Evolutionary conservation across 2,797 vertebrate genomes (phyloP).

Genomic region (Acropternis orthonyx): DNA sequence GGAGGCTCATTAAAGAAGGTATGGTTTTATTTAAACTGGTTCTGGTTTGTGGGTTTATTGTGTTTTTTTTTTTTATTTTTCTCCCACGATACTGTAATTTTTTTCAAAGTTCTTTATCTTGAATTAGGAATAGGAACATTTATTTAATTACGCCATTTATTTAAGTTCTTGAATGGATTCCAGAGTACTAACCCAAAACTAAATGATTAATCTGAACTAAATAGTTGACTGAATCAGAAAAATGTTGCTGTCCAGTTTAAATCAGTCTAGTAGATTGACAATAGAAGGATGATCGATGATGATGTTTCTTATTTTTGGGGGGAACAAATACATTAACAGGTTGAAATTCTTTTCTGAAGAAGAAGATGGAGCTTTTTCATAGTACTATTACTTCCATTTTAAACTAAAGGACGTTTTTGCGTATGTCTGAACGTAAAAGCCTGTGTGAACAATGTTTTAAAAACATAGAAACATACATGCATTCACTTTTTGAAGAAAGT

Average conservation of each 20-base stretch:
- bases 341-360: background rate
- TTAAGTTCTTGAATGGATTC: background rate
- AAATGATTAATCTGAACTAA: background rate
- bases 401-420: background rate
- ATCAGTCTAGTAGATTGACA: background rate
- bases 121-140: background rate
- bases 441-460: background rate
- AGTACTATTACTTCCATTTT: background rate
- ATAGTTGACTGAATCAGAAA: background rate
- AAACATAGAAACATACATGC: background rate
- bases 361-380: background rate
- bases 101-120: background rate
- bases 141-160: background rate
- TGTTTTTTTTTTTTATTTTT: background rate
- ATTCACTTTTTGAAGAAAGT: background rate
- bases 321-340: background rate
- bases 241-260: background rate
- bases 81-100: background rate
- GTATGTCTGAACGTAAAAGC: background rate
- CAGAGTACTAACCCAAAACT: background rate
- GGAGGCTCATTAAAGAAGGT: slow-evolving; percentile 94
- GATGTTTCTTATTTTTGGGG: background rate
- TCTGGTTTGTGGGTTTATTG: background rate
- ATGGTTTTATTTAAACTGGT: background rate
- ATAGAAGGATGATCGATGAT: background rate